These are phyloP conservation scores for Drosophila picticornis DNA, from an alignment of 2,888 invertebrate genomes.

Conservation along the genomic window DNA sequence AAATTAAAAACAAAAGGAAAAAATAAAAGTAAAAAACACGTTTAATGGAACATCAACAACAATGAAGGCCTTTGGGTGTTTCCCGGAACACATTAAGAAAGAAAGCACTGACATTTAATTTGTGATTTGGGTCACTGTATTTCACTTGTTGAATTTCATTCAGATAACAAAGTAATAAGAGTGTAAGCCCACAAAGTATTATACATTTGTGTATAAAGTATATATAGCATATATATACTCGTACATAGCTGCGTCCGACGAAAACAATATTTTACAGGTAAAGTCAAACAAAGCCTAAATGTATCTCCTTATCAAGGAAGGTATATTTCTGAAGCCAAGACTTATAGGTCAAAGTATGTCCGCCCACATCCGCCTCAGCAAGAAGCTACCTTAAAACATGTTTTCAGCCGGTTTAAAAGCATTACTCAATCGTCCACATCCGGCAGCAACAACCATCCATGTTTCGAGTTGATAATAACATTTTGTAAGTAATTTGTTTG, in stretches of 20 bases:
- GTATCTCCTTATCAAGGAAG: not conserved
- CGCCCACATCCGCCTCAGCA: not conserved
- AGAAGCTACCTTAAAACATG: not conserved
- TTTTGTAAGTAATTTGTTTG: not conserved
- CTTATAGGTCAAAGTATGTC: not conserved
- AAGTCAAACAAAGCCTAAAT: not conserved
- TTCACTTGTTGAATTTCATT: not conserved
- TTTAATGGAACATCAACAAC: constrained; percentile 60
- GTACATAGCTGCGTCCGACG: not conserved
- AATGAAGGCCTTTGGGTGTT: constrained; percentile 25
- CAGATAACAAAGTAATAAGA: not conserved
- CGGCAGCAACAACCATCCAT: not conserved
- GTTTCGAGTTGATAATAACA: not conserved
- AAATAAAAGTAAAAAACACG: constrained; percentile 24
- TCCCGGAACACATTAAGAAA: constrained; percentile 5
- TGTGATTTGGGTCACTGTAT: constrained; percentile 6
- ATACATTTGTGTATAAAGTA: not conserved
- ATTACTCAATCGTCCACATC: not conserved
- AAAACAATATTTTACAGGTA: not conserved
- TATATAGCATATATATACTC: not conserved
- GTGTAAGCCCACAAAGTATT: not conserved
- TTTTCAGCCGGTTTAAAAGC: not conserved
- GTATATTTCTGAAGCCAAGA: not conserved
- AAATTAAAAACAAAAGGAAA: not conserved
- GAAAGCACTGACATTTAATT: constrained; percentile 9